Evolutionary conservation across 2,113 vertebrate genomes (phyloP).

Genomic region (Mus spicilegus): DNA sequence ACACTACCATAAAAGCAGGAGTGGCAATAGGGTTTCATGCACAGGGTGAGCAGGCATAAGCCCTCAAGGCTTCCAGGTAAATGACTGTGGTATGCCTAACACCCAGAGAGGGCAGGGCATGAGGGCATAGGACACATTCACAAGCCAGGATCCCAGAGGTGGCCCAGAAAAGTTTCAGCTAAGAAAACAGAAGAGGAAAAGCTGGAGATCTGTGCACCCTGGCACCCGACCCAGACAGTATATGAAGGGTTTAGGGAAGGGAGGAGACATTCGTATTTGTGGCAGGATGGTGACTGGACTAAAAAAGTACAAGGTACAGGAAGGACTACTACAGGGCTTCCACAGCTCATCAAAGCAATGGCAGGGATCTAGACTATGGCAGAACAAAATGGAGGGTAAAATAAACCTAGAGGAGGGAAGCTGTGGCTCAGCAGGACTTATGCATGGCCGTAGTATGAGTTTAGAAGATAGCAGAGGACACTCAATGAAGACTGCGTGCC

Average conservation of each 20-base stretch:
- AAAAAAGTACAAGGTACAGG: neutral
- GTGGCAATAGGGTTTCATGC: neutral
- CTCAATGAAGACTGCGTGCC: neutral
- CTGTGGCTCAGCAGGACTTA: neutral
- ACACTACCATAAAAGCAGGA: neutral
- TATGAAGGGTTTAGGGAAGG: neutral
- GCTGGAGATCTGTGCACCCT: neutral
- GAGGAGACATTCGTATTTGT: neutral
- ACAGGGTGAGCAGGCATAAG: neutral
- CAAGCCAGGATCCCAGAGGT: neutral
- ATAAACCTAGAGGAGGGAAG: neutral
- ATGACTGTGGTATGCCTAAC: neutral
- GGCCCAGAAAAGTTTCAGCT: neutral
- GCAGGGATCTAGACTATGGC: neutral
- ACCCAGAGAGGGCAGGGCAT: neutral
- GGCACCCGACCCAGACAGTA: neutral
- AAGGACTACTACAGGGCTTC: neutral
- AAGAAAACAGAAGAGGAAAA: neutral
- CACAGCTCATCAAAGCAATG: neutral
- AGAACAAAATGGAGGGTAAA: neutral
- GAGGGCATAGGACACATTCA: neutral
- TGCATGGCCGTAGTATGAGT: neutral
- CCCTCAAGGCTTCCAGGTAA: neutral
- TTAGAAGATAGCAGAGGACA: neutral
- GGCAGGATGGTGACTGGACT: neutral